These are phyloP conservation scores for Tetragonisca angustula DNA, from an alignment of 2,888 invertebrate genomes.

Conservation along the genomic window DNA sequence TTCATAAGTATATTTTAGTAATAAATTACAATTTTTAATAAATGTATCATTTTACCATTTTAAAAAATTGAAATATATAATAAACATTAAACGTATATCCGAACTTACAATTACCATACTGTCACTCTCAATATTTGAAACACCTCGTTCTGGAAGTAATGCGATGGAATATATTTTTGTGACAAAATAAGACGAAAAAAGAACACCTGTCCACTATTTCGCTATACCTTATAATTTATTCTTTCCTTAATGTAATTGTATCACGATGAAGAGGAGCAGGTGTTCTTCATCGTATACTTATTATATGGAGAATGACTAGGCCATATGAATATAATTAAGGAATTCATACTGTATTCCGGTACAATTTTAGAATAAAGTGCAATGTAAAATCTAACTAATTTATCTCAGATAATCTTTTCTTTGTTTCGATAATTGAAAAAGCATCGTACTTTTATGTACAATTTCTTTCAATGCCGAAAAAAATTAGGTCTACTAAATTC, in stretches of 20 bases:
- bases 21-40: slow-evolving; percentile 24
- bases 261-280: slow-evolving; percentile 72
- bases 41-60: slow-evolving; percentile 34
- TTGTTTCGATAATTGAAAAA: slow-evolving; percentile 50
- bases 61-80: slow-evolving; percentile 30
- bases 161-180: slow-evolving; percentile 50
- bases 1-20: slow-evolving; percentile 25
- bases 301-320: slow-evolving; percentile 67
- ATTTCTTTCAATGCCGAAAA: slow-evolving; percentile 39
- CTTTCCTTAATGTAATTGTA: slow-evolving; percentile 69
- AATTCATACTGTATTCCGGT: slow-evolving; percentile 45
- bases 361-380: slow-evolving; percentile 47
- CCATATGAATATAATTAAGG: slow-evolving; percentile 71
- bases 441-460: slow-evolving; percentile 58
- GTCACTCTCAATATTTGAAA: slow-evolving; percentile 62
- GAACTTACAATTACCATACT: slow-evolving; percentile 24
- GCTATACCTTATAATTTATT: slow-evolving; percentile 72
- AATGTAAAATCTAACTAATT: slow-evolving; percentile 51
- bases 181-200: slow-evolving; percentile 55
- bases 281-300: slow-evolving; percentile 64
- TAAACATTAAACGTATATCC: slow-evolving; percentile 35
- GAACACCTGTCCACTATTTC: slow-evolving; percentile 68
- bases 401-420: slow-evolving; percentile 47
- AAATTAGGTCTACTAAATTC: slow-evolving; percentile 51
- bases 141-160: slow-evolving; percentile 71